phyloP scores from a whole-genome alignment of 1,140 invertebrate species.

The Papilio polytes region DNA sequence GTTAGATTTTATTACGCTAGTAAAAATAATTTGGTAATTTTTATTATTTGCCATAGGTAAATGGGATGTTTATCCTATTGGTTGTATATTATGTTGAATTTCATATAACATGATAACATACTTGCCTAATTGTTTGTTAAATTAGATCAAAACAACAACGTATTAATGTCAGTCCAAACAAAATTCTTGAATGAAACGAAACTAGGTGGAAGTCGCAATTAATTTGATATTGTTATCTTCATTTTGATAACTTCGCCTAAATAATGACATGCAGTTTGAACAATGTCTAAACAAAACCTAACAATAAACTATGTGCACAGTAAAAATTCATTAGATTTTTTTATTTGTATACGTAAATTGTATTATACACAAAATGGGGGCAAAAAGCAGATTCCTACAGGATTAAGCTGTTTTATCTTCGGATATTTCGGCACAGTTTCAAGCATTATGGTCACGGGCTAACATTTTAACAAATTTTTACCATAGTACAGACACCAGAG shows the following conservation, averaged over 20 bases:
- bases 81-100: neutral
- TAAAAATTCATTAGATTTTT: neutral
- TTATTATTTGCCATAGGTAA: too few relatives aligned
- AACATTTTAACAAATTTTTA: neutral
- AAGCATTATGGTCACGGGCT: too few relatives aligned
- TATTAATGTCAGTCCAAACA: neutral
- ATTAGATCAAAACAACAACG: conserved; percentile 8
- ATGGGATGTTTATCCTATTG: neutral
- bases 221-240: conserved; percentile 32
- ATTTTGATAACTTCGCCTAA: conserved; percentile 23
- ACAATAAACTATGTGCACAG: neutral
- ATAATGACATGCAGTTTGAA: neutral
- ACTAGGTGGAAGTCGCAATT: conserved; percentile 34
- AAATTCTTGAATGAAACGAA: conserved; percentile 31
- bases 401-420: too few relatives aligned
- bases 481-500: neutral
- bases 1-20: too few relatives aligned
- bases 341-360: too few relatives aligned
- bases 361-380: too few relatives aligned
- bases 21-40: too few relatives aligned
- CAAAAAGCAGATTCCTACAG: too few relatives aligned
- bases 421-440: too few relatives aligned
- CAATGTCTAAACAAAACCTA: neutral
- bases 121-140: neutral
- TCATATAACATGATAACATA: neutral